A percentile compares a stretch with the other conserved stretches of the same genome.
Evolutionary conservation across 2,113 vertebrate genomes (phyloP).

Genomic region (Dascyllus trimaculatus): DNA sequence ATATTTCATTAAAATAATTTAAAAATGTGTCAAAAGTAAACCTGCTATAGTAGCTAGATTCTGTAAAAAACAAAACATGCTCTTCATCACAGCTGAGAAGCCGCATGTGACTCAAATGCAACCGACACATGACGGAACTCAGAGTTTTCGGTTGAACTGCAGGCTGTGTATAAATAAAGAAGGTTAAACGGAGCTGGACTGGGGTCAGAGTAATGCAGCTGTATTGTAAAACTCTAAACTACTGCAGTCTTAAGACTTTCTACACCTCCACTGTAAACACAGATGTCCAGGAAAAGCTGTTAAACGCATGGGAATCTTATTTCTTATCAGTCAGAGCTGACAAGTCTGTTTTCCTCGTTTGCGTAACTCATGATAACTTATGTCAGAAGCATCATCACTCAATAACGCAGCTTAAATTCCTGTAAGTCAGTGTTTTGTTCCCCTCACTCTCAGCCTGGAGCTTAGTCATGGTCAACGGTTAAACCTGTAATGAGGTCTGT

Average conservation of each 20-base stretch:
- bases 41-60: no score
- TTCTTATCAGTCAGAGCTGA: not conserved
- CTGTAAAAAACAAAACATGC: no score
- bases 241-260: not conserved
- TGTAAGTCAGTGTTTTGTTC: constrained; percentile 17
- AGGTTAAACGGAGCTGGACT: not conserved
- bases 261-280: constrained; percentile 8
- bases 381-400: not conserved
- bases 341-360: constrained; percentile 17
- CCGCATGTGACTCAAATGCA: no score
- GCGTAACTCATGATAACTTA: not conserved
- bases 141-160: no score
- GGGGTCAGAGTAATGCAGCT: not conserved
- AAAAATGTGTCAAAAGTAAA: no score
- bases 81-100: no score
- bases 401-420: constrained; percentile 21
- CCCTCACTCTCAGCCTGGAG: constrained; percentile 8
- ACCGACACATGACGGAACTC: no score
- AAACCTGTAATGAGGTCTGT: constrained; percentile 26
- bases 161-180: no score
- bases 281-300: not conserved
- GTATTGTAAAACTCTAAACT: not conserved
- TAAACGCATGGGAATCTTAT: not conserved
- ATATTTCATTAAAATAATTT: no score
- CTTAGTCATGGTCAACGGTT: constrained; percentile 46